Evolutionary conservation across 2,888 invertebrate species (phyloP), one percentile per base, ranked within the genome.

Genomic region (Acronicta aceris): DNA sequence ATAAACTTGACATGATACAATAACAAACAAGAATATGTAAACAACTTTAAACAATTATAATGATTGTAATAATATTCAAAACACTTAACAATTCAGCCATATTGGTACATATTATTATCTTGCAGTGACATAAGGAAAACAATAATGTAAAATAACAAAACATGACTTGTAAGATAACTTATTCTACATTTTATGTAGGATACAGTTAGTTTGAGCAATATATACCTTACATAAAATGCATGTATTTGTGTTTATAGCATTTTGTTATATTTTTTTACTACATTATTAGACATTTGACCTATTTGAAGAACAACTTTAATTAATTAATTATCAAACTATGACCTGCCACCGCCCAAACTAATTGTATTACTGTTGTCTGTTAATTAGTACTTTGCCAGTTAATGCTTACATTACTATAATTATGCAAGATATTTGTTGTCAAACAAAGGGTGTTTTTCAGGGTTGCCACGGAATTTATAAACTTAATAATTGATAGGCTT

Each of bases 1-100:
- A 12, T 38, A 38, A 48, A 59, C 51, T 51, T 51, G 38, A 17
- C 13, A 9, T 13, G 10, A 2, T 27, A 54, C 33, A 67, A 65
- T 48, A 57, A 65, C 65, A 69, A 65, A 60, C 33, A 69, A 40
- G 38, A 41, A 17, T 27, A 56, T 47, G 60, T 69, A 69, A 65
- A 69, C 69, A 68, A 68, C 0, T 33, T 48, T 3, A 15, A 51
- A 64, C 49, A 43, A 46, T 36, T 42, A 59, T 33, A 38, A 54
- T 41, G 49, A 45, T 49, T 52, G 12, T 51, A 53, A 43, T 15
- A 13, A 43, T 8, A 49, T 46, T 49, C 16, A 55, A 25, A 64
- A 38, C 53, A 42, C 21, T 36, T 30, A 33, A 46, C 40, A 41
- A 40, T 15, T 10, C 38, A 21, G 43, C 30, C 49, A 46, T 40